A percentile compares a stretch with the other conserved stretches of the same genome.
Evolutionary conservation across 1,140 invertebrate genomes (phyloP).

Genomic region (Scaptomyza montana): DNA sequence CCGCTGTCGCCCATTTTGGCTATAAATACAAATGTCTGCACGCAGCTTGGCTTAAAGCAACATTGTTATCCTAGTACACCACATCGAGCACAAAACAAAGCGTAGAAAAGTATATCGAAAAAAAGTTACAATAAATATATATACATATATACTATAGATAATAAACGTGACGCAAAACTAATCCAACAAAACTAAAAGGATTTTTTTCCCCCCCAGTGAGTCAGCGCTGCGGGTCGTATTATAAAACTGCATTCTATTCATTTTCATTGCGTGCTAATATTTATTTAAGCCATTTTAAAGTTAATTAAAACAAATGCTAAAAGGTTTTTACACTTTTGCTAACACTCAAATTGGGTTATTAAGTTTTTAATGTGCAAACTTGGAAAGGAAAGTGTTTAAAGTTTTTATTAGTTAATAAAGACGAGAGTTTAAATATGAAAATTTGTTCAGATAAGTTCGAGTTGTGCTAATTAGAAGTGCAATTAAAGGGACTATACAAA

Average conservation of each 20-base stretch:
- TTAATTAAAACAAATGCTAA: neutral
- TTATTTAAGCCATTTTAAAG: slow-evolving; percentile 10
- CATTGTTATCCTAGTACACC: slow-evolving; percentile 80
- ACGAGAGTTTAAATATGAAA: too few species aligned
- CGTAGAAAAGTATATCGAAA: slow-evolving; percentile 36
- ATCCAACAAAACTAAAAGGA: slow-evolving; percentile 8
- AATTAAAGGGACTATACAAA: too few species aligned
- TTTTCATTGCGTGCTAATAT: slow-evolving; percentile 26
- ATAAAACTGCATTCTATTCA: slow-evolving; percentile 29
- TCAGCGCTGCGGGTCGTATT: slow-evolving; percentile 10
- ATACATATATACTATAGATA: slow-evolving; percentile 15
- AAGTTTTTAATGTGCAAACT: neutral
- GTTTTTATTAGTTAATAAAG: neutral
- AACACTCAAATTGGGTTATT: neutral
- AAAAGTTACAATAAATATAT: neutral
- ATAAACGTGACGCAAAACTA: slow-evolving; percentile 21
- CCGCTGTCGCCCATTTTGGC: slow-evolving; percentile 59
- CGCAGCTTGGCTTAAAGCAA: slow-evolving; percentile 79
- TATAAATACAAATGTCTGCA: slow-evolving; percentile 83
- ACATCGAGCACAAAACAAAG: slow-evolving; percentile 46
- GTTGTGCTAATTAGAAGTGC: too few species aligned
- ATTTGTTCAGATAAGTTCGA: too few species aligned
- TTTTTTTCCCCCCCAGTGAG: neutral
- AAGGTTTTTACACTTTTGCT: neutral
- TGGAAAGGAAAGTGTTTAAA: neutral